Conservation (phyloP, 2,797 vertebrate species). For the Cyprinella venusta region DNA sequence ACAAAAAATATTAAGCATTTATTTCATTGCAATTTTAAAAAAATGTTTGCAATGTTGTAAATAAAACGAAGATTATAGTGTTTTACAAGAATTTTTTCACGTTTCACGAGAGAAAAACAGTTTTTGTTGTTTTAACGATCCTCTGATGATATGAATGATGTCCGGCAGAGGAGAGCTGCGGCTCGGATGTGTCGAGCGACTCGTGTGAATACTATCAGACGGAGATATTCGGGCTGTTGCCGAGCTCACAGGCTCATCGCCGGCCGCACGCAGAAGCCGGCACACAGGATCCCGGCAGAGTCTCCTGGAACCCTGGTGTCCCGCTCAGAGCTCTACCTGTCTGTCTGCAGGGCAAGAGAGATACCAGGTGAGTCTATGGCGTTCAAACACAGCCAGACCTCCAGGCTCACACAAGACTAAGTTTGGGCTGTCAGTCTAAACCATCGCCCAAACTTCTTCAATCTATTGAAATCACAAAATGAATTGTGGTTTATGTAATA, state of each 20-base stretch:
- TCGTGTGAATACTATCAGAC: conserved; percentile 71
- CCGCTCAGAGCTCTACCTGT: conserved; percentile 67
- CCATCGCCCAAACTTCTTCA: no score
- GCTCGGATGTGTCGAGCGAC: conserved; percentile 65
- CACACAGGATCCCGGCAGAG: conserved; percentile 43
- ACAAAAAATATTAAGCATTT: no score
- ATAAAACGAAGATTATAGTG: not conserved
- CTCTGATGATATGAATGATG: not conserved
- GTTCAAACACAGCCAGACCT: no score
- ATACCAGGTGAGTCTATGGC: conserved; percentile 62
- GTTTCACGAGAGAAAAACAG: not conserved
- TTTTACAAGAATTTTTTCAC: not conserved
- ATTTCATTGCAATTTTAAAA: no score
- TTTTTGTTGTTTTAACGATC: no score
- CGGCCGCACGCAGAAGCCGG: not conserved
- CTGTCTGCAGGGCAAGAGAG: conserved; percentile 74
- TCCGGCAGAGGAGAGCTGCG: conserved; percentile 65
- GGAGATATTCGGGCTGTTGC: conserved; percentile 72
- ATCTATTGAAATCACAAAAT: no score
- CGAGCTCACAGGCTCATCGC: conserved; percentile 66
- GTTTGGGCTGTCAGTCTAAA: no score
- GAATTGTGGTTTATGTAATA: no score
- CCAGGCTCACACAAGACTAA: no score
- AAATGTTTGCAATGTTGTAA: not conserved
- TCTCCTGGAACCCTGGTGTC: conserved; percentile 53